phyloP scores from a whole-genome alignment of 2,113 vertebrate species.

The Shinisaurus crocodilurus region DNA sequence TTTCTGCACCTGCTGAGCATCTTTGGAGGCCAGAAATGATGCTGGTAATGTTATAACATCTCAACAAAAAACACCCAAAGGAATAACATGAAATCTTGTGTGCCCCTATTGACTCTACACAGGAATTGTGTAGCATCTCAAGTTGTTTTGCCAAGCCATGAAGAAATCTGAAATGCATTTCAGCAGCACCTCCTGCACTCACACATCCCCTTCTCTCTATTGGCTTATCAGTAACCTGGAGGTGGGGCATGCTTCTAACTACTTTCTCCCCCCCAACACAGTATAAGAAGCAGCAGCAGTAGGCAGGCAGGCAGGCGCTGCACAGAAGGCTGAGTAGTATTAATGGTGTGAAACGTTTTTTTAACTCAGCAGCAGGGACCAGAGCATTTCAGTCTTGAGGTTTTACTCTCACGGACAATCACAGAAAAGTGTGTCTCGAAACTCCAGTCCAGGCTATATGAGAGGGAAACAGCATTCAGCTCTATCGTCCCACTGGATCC shows the following conservation, averaged over 20 bases:
- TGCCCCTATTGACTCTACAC: background rate
- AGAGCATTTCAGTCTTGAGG: conserved; percentile 8
- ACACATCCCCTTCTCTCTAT: conserved; percentile 52
- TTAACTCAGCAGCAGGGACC: conserved; percentile 1
- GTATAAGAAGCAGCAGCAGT: conserved; percentile 55
- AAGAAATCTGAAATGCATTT: conserved; percentile 38
- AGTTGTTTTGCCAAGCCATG: background rate
- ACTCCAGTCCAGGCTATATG: conserved; percentile 24
- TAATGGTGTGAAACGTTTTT: conserved; percentile 45
- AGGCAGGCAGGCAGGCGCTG: conserved; percentile 37
- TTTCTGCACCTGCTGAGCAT: background rate
- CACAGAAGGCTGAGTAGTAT: conserved; percentile 37
- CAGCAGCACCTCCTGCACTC: conserved; percentile 42
- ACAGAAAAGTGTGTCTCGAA: conserved; percentile 40
- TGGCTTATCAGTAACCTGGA: conserved; percentile 70
- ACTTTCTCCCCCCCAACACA: conserved; percentile 48
- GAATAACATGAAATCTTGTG: background rate
- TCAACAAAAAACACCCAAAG: conserved; percentile 36
- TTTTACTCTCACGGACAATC: conserved; percentile 1
- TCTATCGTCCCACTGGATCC: conserved; percentile 4
- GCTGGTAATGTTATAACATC: background rate
- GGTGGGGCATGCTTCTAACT: conserved; percentile 66
- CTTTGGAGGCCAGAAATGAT: background rate
- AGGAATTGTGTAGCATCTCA: conserved; percentile 14
- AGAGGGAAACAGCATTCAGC: conserved; percentile 22